Percentiles rank a stretch among this genome's conserved stretches.
Conservation (phyloP, 2,797 vertebrate species). For the Phrynocephalus guinanensis region DNA sequence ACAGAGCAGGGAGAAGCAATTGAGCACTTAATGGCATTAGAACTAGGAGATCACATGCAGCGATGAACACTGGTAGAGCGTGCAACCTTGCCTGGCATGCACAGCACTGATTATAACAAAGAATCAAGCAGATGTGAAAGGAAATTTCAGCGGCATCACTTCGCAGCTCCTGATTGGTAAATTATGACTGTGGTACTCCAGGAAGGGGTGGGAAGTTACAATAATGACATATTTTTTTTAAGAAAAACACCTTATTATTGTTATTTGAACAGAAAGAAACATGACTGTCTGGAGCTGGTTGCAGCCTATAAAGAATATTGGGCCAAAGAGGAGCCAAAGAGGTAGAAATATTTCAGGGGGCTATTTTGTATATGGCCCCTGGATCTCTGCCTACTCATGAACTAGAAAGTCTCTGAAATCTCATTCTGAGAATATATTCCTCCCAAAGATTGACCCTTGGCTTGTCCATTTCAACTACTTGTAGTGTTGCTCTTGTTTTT, state of each 20-base stretch:
- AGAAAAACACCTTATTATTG: slow-evolving; percentile 36
- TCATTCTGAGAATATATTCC: too few species aligned
- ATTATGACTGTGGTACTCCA: slow-evolving; percentile 68
- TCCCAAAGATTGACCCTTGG: too few species aligned
- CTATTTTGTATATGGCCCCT: too few species aligned
- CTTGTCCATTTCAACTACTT: too few species aligned
- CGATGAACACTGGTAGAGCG: slow-evolving; percentile 52
- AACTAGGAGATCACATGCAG: slow-evolving; percentile 44
- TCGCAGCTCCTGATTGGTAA: slow-evolving; percentile 66
- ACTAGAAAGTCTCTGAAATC: too few species aligned
- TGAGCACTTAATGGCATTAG: slow-evolving; percentile 62
- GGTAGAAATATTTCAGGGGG: slow-evolving; percentile 59
- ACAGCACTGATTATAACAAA: slow-evolving; percentile 46
- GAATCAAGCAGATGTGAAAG: slow-evolving; percentile 54
- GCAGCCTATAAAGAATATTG: slow-evolving; percentile 59
- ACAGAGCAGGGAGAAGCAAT: slow-evolving; percentile 52
- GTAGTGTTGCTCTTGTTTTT: too few species aligned
- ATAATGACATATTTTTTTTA: slow-evolving; percentile 53
- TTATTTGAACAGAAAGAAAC: slow-evolving; percentile 55
- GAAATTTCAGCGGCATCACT: slow-evolving; percentile 58
- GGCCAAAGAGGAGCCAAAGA: slow-evolving; percentile 67
- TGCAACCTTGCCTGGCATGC: slow-evolving; percentile 48
- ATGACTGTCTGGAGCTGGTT: slow-evolving; percentile 70
- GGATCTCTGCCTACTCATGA: too few species aligned
- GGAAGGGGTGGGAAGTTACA: slow-evolving; percentile 42